These are phyloP conservation scores for Sicus ferrugineus DNA, from an alignment of 2,888 invertebrate species.

Conservation along the genomic window DNA sequence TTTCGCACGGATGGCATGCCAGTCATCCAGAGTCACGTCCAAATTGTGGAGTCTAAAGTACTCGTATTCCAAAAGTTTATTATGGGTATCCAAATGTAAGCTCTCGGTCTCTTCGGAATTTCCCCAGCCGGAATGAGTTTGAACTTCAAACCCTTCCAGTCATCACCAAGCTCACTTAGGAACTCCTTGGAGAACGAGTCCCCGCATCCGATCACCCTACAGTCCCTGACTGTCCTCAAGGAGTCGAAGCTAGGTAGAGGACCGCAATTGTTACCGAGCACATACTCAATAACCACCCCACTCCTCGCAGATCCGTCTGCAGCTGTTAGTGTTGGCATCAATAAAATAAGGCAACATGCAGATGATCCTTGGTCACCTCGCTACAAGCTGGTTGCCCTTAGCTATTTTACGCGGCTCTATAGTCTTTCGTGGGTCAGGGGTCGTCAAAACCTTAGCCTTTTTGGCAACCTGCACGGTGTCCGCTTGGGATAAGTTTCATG, in stretches of 20 bases:
- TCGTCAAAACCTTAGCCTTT: not conserved
- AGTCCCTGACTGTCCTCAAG: not conserved
- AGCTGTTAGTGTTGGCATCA: no score
- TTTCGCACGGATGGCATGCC: not conserved
- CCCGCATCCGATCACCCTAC: not conserved
- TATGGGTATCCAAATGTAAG: not conserved
- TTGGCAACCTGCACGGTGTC: not conserved
- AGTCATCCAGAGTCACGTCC: constrained; percentile 1
- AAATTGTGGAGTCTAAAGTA: not conserved
- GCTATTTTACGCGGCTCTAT: no score
- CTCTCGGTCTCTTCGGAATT: not conserved
- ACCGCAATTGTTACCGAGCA: not conserved
- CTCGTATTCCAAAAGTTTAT: not conserved
- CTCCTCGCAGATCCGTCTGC: not conserved
- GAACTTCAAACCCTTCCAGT: not conserved
- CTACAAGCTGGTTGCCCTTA: not conserved
- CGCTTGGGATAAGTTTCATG: not conserved
- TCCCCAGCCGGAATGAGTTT: not conserved
- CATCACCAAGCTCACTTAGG: not conserved
- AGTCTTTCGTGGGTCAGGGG: no score
- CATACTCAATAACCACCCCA: not conserved
- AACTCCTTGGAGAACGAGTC: not conserved
- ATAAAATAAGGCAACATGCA: no score
- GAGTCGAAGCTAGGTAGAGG: not conserved
- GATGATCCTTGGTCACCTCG: not conserved